Base-by-base conservation (phyloP, 2,888 invertebrate genomes). In the Torymus texanus region DNA sequence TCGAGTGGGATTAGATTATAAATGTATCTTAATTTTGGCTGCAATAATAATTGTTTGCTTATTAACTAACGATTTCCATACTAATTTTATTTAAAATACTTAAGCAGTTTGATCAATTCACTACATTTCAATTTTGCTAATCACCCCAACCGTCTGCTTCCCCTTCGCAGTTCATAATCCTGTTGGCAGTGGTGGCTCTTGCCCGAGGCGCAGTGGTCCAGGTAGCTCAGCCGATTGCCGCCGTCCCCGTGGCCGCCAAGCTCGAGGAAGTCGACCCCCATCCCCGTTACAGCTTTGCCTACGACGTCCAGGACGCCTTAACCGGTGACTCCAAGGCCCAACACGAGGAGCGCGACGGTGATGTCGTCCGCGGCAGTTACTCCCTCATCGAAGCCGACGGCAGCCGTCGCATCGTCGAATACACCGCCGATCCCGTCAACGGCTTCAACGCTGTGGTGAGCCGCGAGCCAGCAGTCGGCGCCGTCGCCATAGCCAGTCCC, bases 151-250 rank as follows among this genome's bases (percentile, higher is more conserved):
- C 29, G 0, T 41, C 5, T 8, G 41, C 18, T 18, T 13, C 8
- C 11, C 53, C 12, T 56, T 78, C 68, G 1, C 84, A 89, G 91
- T 83, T 90, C 78, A 77, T 91, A 80, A 85, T 90, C 74, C 78
- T 91, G 58, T 83, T 88, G 84, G 88, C 88, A 72, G 82, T 90
- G 79, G 90, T 83, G 85, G 91, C 83, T 82, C 89, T 92, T 63
- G 90, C 91, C 24, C 91, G 80, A 71, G 93, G 92, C 85, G 93
- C 92, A 0, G 85, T 88, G 12, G 83, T 77, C 29, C 68, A 63
- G 16, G 65, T 70, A 8, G 18, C 70, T 16, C 70, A 68, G 13
- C 65, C 61, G 0, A 53, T 61, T 1, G 29, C 61, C 2, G 58
- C 79, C 14, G 73, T 84, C 21, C 83, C 81, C 13, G 82, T 79